Conservation (phyloP, 2,797 vertebrate species). For the Betta splendens region DNA sequence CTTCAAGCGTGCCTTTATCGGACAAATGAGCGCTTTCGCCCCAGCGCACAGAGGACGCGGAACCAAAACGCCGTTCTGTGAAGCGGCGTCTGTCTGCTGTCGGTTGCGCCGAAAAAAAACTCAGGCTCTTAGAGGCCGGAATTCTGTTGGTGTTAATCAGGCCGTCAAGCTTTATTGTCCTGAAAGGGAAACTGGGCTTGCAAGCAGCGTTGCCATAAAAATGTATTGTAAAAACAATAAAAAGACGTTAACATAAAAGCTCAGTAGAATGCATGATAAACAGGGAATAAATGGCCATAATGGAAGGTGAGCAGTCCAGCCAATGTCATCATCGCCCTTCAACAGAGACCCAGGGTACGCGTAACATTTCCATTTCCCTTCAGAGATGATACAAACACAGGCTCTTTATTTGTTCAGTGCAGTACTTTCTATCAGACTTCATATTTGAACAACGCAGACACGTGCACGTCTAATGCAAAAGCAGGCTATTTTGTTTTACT, state of each 20-base stretch:
- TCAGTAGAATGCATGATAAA: slow-evolving; percentile 46
- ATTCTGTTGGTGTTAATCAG: slow-evolving; percentile 17
- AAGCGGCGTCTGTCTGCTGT: slow-evolving; percentile 4
- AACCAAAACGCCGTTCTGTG: neutral
- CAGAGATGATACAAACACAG: neutral
- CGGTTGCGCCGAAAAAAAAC: slow-evolving; percentile 22
- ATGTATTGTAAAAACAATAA: slow-evolving; percentile 54
- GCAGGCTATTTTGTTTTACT: neutral
- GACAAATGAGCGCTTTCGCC: slow-evolving; percentile 29
- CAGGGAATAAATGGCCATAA: slow-evolving; percentile 16
- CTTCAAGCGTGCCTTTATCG: slow-evolving; percentile 19
- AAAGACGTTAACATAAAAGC: slow-evolving; percentile 38
- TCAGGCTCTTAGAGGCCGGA: neutral
- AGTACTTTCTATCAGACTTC: neutral
- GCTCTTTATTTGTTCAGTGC: neutral
- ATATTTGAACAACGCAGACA: too few species aligned
- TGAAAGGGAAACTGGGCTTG: slow-evolving; percentile 37
- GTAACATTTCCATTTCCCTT: slow-evolving; percentile 15
- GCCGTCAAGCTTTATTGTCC: slow-evolving; percentile 62
- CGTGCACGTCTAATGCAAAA: too few species aligned
- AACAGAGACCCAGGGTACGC: neutral
- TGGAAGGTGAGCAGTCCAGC: slow-evolving; percentile 12
- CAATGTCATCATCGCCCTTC: neutral
- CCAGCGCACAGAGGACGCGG: neutral
- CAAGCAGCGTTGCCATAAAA: slow-evolving; percentile 49